A percentile compares a stretch with the other conserved stretches of the same genome.
phyloP scores from a whole-genome alignment of 92 coral and sea anemone species.

The Umimayanthus kanabou region DNA sequence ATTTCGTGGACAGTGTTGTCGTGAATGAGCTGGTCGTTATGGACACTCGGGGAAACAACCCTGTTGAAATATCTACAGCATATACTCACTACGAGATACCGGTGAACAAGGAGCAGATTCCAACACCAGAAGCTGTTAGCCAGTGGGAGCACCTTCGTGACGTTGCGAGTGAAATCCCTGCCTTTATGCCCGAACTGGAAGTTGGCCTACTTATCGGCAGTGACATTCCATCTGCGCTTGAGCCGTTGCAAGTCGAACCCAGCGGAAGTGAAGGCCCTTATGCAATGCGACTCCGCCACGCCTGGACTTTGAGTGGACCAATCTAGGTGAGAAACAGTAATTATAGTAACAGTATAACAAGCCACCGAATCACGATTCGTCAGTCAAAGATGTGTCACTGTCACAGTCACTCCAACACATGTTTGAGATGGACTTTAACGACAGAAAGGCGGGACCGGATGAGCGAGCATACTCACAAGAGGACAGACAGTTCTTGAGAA shows the following conservation, averaged over 20 bases:
- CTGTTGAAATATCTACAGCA: too few relatives aligned
- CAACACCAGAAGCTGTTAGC: too few relatives aligned
- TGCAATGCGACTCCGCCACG: slow-evolving; percentile 64
- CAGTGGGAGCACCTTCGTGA: too few relatives aligned
- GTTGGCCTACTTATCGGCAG: slow-evolving; percentile 68
- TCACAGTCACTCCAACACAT: slow-evolving; percentile 12
- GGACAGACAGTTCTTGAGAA: too few relatives aligned
- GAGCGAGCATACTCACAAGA: too few relatives aligned
- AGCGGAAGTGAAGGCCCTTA: slow-evolving; percentile 64
- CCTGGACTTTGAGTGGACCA: slow-evolving; percentile 66
- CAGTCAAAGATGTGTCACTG: slow-evolving; percentile 50
- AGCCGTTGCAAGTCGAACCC: slow-evolving; percentile 67
- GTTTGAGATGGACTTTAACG: too few relatives aligned
- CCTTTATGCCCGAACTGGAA: slow-evolving; percentile 54
- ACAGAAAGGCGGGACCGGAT: too few relatives aligned
- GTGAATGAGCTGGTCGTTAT: too few relatives aligned
- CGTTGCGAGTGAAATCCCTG: slow-evolving; percentile 54
- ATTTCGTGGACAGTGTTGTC: too few relatives aligned
- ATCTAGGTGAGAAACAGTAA: slow-evolving; percentile 28
- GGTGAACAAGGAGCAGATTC: too few relatives aligned
- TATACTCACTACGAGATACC: too few relatives aligned
- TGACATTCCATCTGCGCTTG: slow-evolving; percentile 66
- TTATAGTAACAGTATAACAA: slow-evolving; percentile 1
- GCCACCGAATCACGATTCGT: slow-evolving; percentile 50
- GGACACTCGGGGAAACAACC: too few relatives aligned